Evolutionary conservation across 2,797 vertebrate species (phyloP).

Genomic region (Lepidocolaptes lacrymiger): DNA sequence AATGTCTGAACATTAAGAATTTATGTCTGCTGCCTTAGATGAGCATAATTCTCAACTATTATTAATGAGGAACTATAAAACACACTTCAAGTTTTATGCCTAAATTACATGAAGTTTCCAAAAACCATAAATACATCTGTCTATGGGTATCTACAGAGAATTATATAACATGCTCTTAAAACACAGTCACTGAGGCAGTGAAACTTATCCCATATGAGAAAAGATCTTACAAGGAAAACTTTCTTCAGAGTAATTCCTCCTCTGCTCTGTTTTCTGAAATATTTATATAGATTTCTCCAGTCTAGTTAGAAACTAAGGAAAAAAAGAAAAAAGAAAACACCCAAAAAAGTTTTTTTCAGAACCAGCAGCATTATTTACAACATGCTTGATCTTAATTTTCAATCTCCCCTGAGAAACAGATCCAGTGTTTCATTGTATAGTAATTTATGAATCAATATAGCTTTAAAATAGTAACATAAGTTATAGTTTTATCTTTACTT

Average conservation of each 20-base stretch:
- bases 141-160: slow-evolving; percentile 15
- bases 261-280: slow-evolving; percentile 16
- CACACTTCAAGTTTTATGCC: not conserved
- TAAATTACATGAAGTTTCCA: slow-evolving; percentile 1
- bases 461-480: not conserved
- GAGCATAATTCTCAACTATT: slow-evolving; percentile 59
- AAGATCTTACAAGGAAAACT: slow-evolving; percentile 24
- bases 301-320: not conserved
- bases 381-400: not conserved
- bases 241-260: slow-evolving; percentile 2
- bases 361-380: not conserved
- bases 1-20: slow-evolving; percentile 40
- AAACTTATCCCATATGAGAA: slow-evolving; percentile 31
- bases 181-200: not conserved
- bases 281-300: slow-evolving; percentile 16
- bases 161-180: slow-evolving; percentile 36
- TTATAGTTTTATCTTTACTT: not conserved
- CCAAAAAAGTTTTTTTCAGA: not conserved
- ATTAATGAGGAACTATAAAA: slow-evolving; percentile 37
- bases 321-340: not conserved
- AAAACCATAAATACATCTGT: slow-evolving; percentile 14
- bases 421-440: not conserved
- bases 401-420: not conserved
- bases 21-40: slow-evolving; percentile 7
- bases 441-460: not conserved